Percentiles rank a stretch among this genome's conserved stretches.
phyloP scores from a whole-genome alignment of 35 echinoderm and acorn worm species.

The Patiria miniata region DNA sequence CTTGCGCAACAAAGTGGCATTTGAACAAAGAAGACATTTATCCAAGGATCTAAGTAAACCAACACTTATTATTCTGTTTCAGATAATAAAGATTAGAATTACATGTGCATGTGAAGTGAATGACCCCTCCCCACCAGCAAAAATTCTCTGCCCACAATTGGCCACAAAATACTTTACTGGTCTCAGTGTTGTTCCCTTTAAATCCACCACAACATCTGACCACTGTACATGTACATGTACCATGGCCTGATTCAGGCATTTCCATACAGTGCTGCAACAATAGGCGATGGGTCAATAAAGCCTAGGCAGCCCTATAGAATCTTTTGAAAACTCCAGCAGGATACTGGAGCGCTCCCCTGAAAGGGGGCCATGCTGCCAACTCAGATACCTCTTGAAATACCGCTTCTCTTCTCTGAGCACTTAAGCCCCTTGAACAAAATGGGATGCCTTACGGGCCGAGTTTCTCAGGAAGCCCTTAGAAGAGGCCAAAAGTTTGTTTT shows the following conservation, averaged over 20 bases:
- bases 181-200: too few relatives aligned
- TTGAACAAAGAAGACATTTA: too few relatives aligned
- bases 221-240: too few relatives aligned
- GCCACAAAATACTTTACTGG: too few relatives aligned
- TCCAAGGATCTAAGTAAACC: too few relatives aligned
- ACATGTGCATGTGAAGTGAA: too few relatives aligned
- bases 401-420: constrained; percentile 13
- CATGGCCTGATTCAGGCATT: background rate
- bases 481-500: constrained; percentile 1
- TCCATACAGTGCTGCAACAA: background rate
- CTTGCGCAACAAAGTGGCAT: too few relatives aligned
- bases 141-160: too few relatives aligned
- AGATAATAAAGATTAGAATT: too few relatives aligned
- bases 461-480: constrained; percentile 1
- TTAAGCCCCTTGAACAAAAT: background rate
- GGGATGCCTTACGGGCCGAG: background rate
- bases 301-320: background rate
- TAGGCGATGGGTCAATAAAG: background rate
- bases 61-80: too few relatives aligned
- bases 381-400: constrained; percentile 2
- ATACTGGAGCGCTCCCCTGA: background rate
- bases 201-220: too few relatives aligned
- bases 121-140: too few relatives aligned
- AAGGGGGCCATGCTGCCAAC: background rate
- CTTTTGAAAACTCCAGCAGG: constrained; percentile 2